Evolutionary conservation across 2,113 vertebrate species (phyloP), one percentile per base, ranked within the genome.

Genomic region (Lepisosteus oculatus): DNA sequence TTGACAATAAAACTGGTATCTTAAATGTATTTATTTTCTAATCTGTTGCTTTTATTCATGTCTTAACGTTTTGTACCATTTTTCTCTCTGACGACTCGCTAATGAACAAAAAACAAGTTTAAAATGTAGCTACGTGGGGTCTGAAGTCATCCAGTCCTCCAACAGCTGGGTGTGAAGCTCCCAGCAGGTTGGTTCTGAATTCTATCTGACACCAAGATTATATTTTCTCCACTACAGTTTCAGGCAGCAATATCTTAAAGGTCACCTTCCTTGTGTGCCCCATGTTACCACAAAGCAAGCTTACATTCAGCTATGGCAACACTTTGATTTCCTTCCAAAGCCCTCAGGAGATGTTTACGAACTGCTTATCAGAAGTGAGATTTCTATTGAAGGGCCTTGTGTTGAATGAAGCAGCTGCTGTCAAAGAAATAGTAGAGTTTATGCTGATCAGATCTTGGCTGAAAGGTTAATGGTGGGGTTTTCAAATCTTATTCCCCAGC

Each of bases 391-490:
- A 67, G 55, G 47, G 63, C 14, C 57, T 56, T 11, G 0, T 1
- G 8, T 55, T 3, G 7, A 44, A 56, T 73, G 65, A 72, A 29
- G 42, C 51, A 42, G 9, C 0, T 69, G 11, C 51, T 75, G 45
- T 64, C 61, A 77, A 42, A 54, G 55, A 0, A 59, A 41, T 41
- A 62, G 68, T 63, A 79, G 6, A 55, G 66, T 81, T 78, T 81
- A 86, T 77, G 84, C 81, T 80, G 78, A 84, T 89, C 72, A 17
- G 78, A 79, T 85, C 83, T 83, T 75, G 67, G 80, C 3, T 85
- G 84, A 90, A 90, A 87, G 78, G 82, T 83, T 90, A 86, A 87
- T 80, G 78, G 78, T 72, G 78, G 78, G 76, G 70, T 75, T 73
- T 79, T 76, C 61, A 83, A 86, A 83, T 57, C 12, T n/a, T 3